Percentiles rank a stretch among this genome's conserved stretches.
These are phyloP conservation scores for Artemisiospiza belli DNA, from an alignment of 2,113 vertebrate species.

Conservation along the genomic window DNA sequence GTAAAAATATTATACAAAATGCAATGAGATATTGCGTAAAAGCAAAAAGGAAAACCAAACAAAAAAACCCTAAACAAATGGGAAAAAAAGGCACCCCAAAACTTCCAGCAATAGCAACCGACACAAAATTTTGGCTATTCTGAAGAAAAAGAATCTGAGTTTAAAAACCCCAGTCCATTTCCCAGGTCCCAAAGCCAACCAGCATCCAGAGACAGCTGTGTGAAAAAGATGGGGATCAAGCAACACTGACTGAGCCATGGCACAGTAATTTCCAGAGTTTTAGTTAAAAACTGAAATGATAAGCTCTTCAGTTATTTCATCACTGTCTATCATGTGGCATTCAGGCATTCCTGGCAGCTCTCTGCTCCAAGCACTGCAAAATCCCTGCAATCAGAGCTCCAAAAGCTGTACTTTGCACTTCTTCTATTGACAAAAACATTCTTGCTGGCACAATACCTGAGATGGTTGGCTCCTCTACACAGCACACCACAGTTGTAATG, in stretches of 20 bases:
- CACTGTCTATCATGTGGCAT: not conserved
- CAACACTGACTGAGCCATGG: not conserved
- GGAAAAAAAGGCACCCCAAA: not conserved
- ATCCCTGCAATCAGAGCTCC: not conserved
- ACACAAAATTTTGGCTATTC: not conserved
- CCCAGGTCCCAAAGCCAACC: not conserved
- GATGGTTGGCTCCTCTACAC: not conserved
- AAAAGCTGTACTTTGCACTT: not conserved
- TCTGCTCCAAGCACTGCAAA: not conserved
- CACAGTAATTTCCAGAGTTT: not conserved
- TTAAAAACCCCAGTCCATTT: not conserved
- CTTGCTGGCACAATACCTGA: not conserved
- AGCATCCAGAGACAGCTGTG: conserved; percentile 20
- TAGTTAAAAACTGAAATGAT: not conserved
- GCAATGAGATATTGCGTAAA: not conserved
- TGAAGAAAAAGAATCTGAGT: not conserved
- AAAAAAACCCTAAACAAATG: not conserved
- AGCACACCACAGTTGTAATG: not conserved
- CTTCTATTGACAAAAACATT: not conserved
- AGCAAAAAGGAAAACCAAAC: not conserved
- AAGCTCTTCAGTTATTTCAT: conserved; percentile 12
- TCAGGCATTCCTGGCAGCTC: not conserved
- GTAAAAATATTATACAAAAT: not conserved
- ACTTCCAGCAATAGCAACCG: not conserved
- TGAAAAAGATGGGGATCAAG: not conserved